A percentile compares a stretch with the other conserved stretches of the same genome.
Evolutionary conservation across 2,113 vertebrate species (phyloP).

Genomic region (Kryptolebias marmoratus): DNA sequence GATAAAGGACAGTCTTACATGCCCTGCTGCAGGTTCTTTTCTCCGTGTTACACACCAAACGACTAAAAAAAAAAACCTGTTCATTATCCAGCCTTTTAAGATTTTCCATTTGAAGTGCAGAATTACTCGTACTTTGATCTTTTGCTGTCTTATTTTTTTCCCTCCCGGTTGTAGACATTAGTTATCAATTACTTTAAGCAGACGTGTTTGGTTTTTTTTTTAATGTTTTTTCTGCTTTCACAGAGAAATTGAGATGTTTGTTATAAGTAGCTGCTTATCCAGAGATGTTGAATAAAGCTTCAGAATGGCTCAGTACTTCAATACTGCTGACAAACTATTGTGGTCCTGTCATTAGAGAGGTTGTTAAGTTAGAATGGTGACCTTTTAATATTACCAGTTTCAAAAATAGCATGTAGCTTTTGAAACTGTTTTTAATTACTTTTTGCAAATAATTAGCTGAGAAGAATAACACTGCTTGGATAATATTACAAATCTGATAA

Average conservation of each 20-base stretch:
- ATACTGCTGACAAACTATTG: too few species aligned
- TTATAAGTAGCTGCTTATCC: conserved; percentile 5
- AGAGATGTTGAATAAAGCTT: background rate
- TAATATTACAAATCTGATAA: too few species aligned
- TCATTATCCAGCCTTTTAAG: conserved; percentile 54
- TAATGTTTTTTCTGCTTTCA: background rate
- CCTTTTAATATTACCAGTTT: too few species aligned
- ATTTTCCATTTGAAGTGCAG: conserved; percentile 59
- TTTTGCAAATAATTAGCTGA: too few species aligned
- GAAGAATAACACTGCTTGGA: too few species aligned
- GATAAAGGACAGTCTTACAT: conserved; percentile 39
- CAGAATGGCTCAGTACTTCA: background rate
- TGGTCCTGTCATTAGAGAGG: too few species aligned
- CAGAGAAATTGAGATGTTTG: background rate
- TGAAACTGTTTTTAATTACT: too few species aligned
- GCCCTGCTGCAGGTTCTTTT: conserved; percentile 42
- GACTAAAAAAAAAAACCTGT: conserved; percentile 15
- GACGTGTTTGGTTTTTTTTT: conserved; percentile 9
- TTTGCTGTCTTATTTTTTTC: conserved; percentile 19
- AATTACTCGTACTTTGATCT: conserved; percentile 52
- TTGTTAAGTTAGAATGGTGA: too few species aligned
- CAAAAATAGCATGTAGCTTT: too few species aligned
- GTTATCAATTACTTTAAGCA: conserved; percentile 30
- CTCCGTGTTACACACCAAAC: conserved; percentile 20
- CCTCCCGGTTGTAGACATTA: conserved; percentile 32